Evolutionary conservation across 2,888 invertebrate genomes (phyloP).

Genomic region (Drosophila kanekoi): DNA sequence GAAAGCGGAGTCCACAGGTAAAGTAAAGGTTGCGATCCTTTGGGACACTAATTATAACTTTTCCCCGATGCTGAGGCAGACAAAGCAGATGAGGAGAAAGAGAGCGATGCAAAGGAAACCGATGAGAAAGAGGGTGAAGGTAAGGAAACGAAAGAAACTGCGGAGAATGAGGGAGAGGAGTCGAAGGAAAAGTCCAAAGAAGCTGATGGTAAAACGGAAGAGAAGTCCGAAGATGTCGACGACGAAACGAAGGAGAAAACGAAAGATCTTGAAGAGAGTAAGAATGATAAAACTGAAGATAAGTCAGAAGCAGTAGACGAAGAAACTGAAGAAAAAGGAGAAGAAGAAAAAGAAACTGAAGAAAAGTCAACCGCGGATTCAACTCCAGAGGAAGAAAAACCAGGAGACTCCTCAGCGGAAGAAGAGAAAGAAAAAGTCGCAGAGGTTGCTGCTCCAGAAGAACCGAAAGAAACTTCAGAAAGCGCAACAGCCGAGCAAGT

Average conservation of each 20-base stretch:
- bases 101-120: slow-evolving; percentile 24
- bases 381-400: slow-evolving; percentile 6
- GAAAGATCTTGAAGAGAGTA: slow-evolving; percentile 14
- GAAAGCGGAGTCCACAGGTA: slow-evolving; percentile 57
- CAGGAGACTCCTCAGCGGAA: slow-evolving; percentile 1
- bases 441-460: slow-evolving; percentile 4
- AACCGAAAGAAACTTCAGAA: slow-evolving; percentile 4
- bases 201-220: too few species aligned
- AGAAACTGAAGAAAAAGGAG: slow-evolving; percentile 21
- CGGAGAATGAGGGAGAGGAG: slow-evolving; percentile 18
- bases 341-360: slow-evolving; percentile 9
- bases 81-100: slow-evolving; percentile 29
- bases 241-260: slow-evolving; percentile 19
- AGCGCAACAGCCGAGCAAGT: slow-evolving; percentile 3
- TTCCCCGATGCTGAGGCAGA: slow-evolving; percentile 30
- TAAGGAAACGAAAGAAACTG: slow-evolving; percentile 18
- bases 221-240: slow-evolving; percentile 18
- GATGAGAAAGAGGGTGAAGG: slow-evolving; percentile 30
- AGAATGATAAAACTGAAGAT: neutral
- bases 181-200: slow-evolving; percentile 26
- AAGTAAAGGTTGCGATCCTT: slow-evolving; percentile 23
- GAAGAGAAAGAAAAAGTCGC: slow-evolving; percentile 25
- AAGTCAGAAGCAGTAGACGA: slow-evolving; percentile 6
- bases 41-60: slow-evolving; percentile 34
- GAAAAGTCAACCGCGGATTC: neutral